Conservation (phyloP, 2,888 invertebrate species). For the Geophilus truncorum region DNA sequence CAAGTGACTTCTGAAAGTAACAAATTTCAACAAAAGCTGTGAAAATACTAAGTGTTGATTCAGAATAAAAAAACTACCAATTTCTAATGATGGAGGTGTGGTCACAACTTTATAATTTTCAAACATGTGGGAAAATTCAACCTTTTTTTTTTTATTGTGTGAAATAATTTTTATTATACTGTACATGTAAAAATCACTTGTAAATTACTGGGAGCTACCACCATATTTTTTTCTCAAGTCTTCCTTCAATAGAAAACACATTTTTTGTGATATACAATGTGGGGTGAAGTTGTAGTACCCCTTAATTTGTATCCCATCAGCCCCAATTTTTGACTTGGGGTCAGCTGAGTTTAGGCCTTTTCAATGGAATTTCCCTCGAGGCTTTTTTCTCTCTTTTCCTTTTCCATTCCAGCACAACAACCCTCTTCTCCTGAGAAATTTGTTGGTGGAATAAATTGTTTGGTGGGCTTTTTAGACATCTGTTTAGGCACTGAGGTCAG, state of each 20-base stretch:
- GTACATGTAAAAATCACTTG: too few species aligned
- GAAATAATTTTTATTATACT: too few species aligned
- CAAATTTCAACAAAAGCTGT: too few species aligned
- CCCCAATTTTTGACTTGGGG: conserved; percentile 23
- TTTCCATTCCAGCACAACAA: background rate
- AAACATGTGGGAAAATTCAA: background rate
- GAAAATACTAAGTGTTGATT: too few species aligned
- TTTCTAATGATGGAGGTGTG: background rate
- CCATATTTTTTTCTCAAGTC: too few species aligned
- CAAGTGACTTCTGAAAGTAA: too few species aligned
- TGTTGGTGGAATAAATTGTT: background rate
- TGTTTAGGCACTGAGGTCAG: background rate
- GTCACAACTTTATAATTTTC: background rate
- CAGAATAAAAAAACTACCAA: background rate
- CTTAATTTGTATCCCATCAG: conserved; percentile 23
- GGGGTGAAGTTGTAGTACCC: background rate
- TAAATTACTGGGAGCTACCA: too few species aligned
- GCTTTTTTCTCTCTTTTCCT: background rate
- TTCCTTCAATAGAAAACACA: background rate
- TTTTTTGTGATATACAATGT: background rate
- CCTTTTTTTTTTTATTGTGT: too few species aligned
- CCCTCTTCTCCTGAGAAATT: background rate
- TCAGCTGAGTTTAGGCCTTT: conserved; percentile 8
- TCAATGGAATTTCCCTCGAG: background rate
- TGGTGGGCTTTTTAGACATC: background rate